A percentile compares a stretch with the other conserved stretches of the same genome.
Evolutionary conservation across 2,113 vertebrate genomes (phyloP).

Genomic region (Syngnathus typhle): DNA sequence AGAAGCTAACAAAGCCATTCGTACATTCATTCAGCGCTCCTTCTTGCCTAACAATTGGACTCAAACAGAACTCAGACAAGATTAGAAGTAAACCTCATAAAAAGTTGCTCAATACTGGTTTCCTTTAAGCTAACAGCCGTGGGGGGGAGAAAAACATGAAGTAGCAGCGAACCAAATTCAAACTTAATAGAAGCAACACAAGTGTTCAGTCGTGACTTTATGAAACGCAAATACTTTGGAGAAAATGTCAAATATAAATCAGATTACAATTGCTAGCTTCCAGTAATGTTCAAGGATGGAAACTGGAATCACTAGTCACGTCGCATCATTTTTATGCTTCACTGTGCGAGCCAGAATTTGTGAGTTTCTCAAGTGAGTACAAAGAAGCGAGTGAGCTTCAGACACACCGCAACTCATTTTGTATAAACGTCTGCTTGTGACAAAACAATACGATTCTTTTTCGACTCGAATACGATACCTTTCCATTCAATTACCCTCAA

Average conservation of each 20-base stretch:
- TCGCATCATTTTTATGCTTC: no score
- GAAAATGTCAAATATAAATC: no score
- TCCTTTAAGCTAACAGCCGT: neutral
- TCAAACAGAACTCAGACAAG: neutral
- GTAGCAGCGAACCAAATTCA: neutral
- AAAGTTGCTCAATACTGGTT: neutral
- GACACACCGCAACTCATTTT: neutral
- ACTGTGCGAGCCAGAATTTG: no score
- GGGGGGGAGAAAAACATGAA: neutral
- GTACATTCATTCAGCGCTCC: neutral
- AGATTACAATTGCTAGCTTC: no score
- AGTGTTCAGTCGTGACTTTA: no score
- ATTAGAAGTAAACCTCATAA: neutral
- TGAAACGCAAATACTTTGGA: no score
- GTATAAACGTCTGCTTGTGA: neutral
- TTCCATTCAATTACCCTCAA: neutral
- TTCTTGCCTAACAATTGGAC: neutral
- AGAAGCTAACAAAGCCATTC: neutral
- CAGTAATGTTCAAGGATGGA: no score
- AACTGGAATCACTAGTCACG: no score
- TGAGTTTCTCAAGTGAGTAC: no score
- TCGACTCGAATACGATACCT: neutral
- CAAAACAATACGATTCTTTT: neutral
- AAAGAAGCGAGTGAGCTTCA: no score
- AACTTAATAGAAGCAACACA: neutral